Evolutionary conservation across 2,113 vertebrate species (phyloP).

Genomic region (Spermophilus dauricus): DNA sequence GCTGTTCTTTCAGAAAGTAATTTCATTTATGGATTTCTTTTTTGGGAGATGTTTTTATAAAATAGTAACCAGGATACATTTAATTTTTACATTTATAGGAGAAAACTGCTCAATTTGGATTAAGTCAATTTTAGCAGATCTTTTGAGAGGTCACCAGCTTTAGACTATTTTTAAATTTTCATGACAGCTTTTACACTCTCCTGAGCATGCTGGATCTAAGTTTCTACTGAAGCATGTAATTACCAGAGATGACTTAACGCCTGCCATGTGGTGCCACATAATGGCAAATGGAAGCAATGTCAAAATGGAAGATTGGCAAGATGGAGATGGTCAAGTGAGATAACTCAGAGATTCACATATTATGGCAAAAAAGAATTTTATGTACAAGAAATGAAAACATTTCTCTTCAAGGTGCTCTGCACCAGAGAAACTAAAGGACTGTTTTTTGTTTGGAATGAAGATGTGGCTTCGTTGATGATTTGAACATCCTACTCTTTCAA

Average conservation of each 20-base stretch:
- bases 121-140: too few species aligned
- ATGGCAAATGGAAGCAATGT: constrained; percentile 40
- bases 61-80: constrained; percentile 52
- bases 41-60: background rate
- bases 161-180: constrained; percentile 74
- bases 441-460: background rate
- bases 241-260: constrained; percentile 61
- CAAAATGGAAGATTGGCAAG: constrained; percentile 55
- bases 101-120: constrained; percentile 46
- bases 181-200: constrained; percentile 72
- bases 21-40: constrained; percentile 10
- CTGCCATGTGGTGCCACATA: constrained; percentile 38
- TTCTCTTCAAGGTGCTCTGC: background rate
- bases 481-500: background rate
- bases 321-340: constrained; percentile 23
- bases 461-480: background rate
- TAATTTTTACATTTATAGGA: constrained; percentile 55
- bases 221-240: constrained; percentile 76
- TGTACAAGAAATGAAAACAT: background rate
- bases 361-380: background rate
- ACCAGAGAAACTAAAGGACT: background rate
- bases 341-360: background rate
- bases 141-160: constrained; percentile 41
- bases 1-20: constrained; percentile 9
- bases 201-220: constrained; percentile 42